Conservation (phyloP, 2,888 invertebrate species). For the Chrysolina americana region DNA sequence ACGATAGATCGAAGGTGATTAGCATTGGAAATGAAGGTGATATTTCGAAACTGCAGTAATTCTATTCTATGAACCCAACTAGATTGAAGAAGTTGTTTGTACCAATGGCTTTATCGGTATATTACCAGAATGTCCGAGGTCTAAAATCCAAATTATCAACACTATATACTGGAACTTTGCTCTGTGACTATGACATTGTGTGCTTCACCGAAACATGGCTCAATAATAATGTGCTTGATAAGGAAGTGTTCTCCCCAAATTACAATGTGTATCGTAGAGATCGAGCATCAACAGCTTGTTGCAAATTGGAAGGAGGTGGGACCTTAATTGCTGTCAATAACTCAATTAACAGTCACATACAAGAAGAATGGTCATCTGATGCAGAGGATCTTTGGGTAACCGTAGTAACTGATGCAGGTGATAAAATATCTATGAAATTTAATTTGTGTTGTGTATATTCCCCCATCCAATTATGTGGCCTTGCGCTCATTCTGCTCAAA, state of each 20-base stretch:
- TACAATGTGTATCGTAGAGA: not conserved
- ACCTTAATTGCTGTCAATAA: not conserved
- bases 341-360: no score
- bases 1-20: constrained; percentile 29
- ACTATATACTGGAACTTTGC: not conserved
- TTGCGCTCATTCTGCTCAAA: not conserved
- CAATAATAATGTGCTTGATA: no score
- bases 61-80: constrained; percentile 10
- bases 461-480: not conserved
- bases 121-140: constrained; percentile 7
- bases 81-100: not conserved
- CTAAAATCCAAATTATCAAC: constrained; percentile 16
- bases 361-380: constrained; percentile 1
- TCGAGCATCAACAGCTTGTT: not conserved
- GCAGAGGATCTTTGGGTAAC: constrained; percentile 3
- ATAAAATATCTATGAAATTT: not conserved
- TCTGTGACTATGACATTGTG: not conserved
- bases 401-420: not conserved
- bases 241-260: not conserved
- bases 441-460: not conserved
- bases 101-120: not conserved
- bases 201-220: no score
- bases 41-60: constrained; percentile 4
- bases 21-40: constrained; percentile 11
- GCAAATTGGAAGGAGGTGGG: constrained; percentile 9